These are phyloP conservation scores for Arenicola marina DNA, from an alignment of 2,888 invertebrate species.

Conservation along the genomic window DNA sequence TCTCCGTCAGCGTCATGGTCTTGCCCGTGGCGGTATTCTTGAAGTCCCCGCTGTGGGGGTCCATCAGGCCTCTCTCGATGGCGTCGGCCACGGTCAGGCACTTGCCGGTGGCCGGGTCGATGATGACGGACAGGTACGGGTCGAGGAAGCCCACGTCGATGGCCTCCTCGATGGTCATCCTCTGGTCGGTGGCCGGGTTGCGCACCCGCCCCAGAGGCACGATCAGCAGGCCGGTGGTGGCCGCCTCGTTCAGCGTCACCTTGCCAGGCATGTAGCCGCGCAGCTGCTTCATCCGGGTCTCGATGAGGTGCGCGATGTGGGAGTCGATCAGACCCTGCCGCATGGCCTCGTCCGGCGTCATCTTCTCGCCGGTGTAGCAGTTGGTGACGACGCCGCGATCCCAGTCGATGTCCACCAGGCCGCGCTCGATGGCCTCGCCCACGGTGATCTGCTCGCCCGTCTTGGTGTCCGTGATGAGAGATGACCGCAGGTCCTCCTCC, in stretches of 20 bases:
- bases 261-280: not conserved
- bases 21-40: constrained; percentile 68
- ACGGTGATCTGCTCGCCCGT: constrained; percentile 71
- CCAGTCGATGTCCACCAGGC: constrained; percentile 66
- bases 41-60: constrained; percentile 81
- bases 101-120: constrained; percentile 71
- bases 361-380: constrained; percentile 68
- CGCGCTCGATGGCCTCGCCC: constrained; percentile 72
- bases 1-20: constrained; percentile 78
- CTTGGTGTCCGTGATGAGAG: no score
- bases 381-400: constrained; percentile 66
- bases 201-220: constrained; percentile 34
- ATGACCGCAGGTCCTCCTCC: no score
- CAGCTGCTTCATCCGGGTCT: constrained; percentile 19
- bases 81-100: constrained; percentile 86
- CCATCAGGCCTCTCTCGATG: constrained; percentile 85
- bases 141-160: constrained; percentile 35
- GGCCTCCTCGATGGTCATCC: constrained; percentile 83
- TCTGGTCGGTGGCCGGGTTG: constrained; percentile 33
- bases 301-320: constrained; percentile 33
- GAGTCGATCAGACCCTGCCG: constrained; percentile 88
- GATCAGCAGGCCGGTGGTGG: constrained; percentile 32
- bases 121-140: constrained; percentile 36
- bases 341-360: constrained; percentile 88
- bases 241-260: constrained; percentile 37